These are phyloP conservation scores for Eulimnadia texana DNA, from an alignment of 1,140 invertebrate genomes.

Conservation along the genomic window DNA sequence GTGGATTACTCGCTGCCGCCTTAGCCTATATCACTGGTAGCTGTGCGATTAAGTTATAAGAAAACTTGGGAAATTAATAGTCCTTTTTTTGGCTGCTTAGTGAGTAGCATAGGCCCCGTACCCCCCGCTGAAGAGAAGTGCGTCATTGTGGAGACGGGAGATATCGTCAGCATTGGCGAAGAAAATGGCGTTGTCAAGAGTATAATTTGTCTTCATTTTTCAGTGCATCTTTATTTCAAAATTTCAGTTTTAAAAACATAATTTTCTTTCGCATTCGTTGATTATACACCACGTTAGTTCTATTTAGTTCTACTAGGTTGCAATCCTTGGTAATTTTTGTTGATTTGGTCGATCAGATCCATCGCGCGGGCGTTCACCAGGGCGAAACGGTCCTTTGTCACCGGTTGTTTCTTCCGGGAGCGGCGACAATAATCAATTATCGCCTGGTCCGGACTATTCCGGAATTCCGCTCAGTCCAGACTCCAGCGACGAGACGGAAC, in stretches of 20 bases:
- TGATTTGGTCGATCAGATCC: no score
- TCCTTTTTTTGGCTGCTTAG: neutral
- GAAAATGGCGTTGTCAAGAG: neutral
- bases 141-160: neutral
- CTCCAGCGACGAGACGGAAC: no score
- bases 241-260: no score
- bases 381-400: no score
- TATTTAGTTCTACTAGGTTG: no score
- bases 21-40: constrained; percentile 14
- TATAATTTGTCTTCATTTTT: no score
- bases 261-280: no score
- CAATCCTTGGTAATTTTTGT: no score
- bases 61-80: no score
- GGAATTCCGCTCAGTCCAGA: no score
- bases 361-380: neutral
- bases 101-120: constrained; percentile 3
- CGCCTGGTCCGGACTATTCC: neutral
- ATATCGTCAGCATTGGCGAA: neutral
- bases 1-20: constrained; percentile 12
- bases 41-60: neutral
- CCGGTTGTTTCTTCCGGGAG: neutral
- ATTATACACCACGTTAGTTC: no score
- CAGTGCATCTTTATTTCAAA: no score
- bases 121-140: constrained; percentile 3
- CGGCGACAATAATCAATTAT: neutral